A percentile compares a stretch with the other conserved stretches of the same genome.
Conservation (phyloP, 1,140 invertebrate species). For the Laodelphax striatellus region DNA sequence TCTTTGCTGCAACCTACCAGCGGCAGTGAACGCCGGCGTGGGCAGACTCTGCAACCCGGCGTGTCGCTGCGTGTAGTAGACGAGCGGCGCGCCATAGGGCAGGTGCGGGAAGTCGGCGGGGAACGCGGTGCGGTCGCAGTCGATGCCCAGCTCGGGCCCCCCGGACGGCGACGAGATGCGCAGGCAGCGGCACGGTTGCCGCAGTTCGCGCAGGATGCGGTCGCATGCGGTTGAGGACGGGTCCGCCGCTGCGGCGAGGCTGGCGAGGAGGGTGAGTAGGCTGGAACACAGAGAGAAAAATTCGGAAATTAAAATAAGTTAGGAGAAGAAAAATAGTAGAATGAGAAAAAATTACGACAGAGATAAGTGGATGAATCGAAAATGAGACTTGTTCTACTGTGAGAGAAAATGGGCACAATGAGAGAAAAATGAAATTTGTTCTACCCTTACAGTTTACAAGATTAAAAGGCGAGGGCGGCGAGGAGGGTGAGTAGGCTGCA, state of each 20-base stretch:
- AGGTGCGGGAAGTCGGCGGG: conserved; percentile 56
- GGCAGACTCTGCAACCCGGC: conserved; percentile 69
- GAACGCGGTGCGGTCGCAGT: conserved; percentile 76
- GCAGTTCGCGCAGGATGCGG: conserved; percentile 14
- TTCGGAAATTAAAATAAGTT: background rate
- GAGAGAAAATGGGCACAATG: too few species aligned
- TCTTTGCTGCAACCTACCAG: conserved; percentile 30
- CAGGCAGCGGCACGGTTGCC: conserved; percentile 21
- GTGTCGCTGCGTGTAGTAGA: conserved; percentile 59
- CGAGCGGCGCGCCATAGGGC: conserved; percentile 60
- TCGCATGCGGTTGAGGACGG: conserved; percentile 13
- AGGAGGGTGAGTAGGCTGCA: background rate
- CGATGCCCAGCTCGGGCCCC: conserved; percentile 36
- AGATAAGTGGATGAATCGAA: too few species aligned
- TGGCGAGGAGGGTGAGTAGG: background rate
- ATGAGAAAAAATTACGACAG: background rate
- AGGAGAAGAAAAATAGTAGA: background rate
- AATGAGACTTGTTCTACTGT: too few species aligned
- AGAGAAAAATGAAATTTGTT: too few species aligned
- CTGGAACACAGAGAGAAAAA: background rate
- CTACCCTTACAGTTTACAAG: too few species aligned
- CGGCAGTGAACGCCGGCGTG: conserved; percentile 40
- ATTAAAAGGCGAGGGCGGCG: background rate
- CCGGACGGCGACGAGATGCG: conserved; percentile 1
- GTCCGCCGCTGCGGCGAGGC: background rate